phyloP scores from a whole-genome alignment of 2,888 invertebrate genomes.

The Electrophaes corylata region DNA sequence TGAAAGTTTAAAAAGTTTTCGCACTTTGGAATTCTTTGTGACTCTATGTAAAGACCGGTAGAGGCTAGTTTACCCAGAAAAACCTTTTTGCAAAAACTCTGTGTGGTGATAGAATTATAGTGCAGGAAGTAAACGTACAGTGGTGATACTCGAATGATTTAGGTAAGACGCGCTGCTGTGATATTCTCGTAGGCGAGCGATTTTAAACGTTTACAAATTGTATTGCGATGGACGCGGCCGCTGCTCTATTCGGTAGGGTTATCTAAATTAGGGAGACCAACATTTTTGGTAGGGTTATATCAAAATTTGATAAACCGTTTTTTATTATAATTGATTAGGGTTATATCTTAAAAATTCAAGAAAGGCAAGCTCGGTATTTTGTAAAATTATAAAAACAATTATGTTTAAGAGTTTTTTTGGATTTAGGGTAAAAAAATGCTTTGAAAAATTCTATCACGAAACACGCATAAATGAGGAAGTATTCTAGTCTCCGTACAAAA shows the following conservation, averaged over 20 bases:
- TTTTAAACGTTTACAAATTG: conserved; percentile 48
- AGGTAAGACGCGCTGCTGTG: conserved; percentile 76
- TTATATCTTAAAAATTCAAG: conserved; percentile 9
- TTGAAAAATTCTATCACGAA: too few species aligned
- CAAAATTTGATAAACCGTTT: conserved; percentile 3
- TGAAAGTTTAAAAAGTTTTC: too few species aligned
- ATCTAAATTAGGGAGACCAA: conserved; percentile 31
- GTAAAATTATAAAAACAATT: too few species aligned
- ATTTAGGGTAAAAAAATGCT: too few species aligned
- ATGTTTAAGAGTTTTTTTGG: too few species aligned
- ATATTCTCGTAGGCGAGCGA: conserved; percentile 67
- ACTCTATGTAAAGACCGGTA: neutral
- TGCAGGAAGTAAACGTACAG: conserved; percentile 34
- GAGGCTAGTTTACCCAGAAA: neutral
- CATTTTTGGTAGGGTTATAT: conserved; percentile 1
- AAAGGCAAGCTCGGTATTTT: neutral
- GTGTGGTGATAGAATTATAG: neutral
- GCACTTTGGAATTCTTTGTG: neutral
- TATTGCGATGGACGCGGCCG: conserved; percentile 45
- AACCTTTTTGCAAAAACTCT: neutral
- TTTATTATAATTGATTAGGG: conserved; percentile 6
- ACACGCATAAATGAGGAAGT: too few species aligned
- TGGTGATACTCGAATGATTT: conserved; percentile 64
- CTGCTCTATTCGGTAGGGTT: conserved; percentile 45
- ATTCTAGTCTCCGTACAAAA: too few species aligned